Evolutionary conservation across 2,113 vertebrate species (phyloP).

Genomic region (Callaeas wilsoni): DNA sequence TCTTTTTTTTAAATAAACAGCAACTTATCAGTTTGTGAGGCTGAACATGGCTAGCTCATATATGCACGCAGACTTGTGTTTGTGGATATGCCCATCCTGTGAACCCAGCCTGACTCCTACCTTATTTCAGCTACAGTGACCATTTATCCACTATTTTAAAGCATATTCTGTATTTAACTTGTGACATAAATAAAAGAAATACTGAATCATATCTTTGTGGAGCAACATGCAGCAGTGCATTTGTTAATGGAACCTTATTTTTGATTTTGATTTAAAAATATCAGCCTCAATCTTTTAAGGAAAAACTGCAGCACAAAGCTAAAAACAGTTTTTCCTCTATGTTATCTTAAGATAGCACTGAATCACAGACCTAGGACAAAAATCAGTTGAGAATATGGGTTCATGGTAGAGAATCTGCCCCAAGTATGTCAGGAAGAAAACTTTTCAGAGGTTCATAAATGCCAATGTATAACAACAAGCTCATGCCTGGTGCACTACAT

Average conservation of each 20-base stretch:
- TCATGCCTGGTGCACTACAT: not conserved
- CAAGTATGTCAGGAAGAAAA: not conserved
- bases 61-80: not conserved
- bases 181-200: not conserved
- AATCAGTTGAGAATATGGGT: not conserved
- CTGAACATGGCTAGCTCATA: not conserved
- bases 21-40: not conserved
- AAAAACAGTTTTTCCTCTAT: not conserved
- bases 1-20: not conserved
- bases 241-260: not conserved
- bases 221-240: not conserved
- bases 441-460: not conserved
- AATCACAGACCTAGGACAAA: not conserved
- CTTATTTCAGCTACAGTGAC: not conserved
- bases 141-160: not conserved
- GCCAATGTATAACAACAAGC: not conserved
- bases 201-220: not conserved
- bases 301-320: not conserved
- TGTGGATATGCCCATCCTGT: not conserved
- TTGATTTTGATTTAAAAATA: not conserved
- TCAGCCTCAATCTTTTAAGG: not conserved
- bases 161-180: not conserved
- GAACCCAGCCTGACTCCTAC: not conserved
- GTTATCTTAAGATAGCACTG: not conserved
- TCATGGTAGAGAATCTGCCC: not conserved